Evolutionary conservation across 2,888 invertebrate species (phyloP).

Genomic region (Bibio marci): DNA sequence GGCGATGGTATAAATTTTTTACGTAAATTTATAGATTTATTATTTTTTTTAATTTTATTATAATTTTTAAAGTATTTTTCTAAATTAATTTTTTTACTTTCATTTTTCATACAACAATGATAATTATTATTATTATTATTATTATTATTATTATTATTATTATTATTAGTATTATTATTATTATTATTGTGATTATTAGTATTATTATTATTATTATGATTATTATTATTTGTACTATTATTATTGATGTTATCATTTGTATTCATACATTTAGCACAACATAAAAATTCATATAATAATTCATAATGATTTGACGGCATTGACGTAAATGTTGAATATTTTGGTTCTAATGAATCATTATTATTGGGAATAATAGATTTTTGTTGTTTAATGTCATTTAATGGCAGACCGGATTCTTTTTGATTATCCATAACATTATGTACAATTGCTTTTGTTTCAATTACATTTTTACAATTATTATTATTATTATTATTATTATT

Average conservation of each 20-base stretch:
- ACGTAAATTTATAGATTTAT: too few relatives aligned
- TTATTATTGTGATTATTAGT: too few relatives aligned
- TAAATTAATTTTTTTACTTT: neutral
- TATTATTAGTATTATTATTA: too few relatives aligned
- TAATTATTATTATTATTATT: too few relatives aligned
- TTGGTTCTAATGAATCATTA: constrained; percentile 18
- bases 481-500: constrained; percentile 4
- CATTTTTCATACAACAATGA: neutral
- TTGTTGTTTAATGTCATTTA: constrained; percentile 3
- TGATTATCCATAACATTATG: too few relatives aligned
- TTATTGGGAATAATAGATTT: too few relatives aligned
- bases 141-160: neutral
- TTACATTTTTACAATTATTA: constrained; percentile 1
- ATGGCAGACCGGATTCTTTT: constrained; percentile 1
- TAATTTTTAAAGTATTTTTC: neutral
- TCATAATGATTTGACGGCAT: constrained; percentile 14
- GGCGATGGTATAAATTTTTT: too few relatives aligned
- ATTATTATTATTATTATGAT: too few relatives aligned
- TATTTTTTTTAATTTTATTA: too few relatives aligned
- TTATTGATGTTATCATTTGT: neutral
- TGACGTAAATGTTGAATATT: constrained; percentile 18
- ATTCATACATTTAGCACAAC: constrained; percentile 29
- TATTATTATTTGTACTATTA: too few relatives aligned
- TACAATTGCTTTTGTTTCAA: neutral
- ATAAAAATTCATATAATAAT: constrained; percentile 27